phyloP scores from a whole-genome alignment of 2,113 vertebrate genomes.

The Phaethon lepturus region DNA sequence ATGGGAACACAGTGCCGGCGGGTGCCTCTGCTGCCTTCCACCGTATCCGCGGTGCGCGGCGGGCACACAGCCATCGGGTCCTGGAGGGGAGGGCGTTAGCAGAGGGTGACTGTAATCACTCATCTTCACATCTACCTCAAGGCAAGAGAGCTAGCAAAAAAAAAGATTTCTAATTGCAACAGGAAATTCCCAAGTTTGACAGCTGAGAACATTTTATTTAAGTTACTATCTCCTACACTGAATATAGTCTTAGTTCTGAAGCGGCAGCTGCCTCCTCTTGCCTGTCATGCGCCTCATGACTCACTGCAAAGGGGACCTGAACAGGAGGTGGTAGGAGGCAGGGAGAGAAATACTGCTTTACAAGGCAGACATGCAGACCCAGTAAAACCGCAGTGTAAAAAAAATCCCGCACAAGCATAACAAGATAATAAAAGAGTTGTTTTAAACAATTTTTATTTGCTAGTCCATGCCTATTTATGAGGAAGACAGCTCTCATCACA shows the following conservation, averaged over 20 bases:
- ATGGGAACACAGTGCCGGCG: not conserved
- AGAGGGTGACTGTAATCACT: not conserved
- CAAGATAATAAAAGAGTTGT: not conserved
- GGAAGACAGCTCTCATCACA: not conserved
- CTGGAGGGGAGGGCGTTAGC: not conserved
- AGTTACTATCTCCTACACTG: not conserved
- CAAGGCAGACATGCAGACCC: not conserved
- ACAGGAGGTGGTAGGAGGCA: not conserved
- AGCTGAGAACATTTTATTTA: not conserved
- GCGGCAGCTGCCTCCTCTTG: not conserved
- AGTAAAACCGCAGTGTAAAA: not conserved
- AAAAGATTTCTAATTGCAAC: not conserved
- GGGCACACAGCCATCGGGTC: accelerated
- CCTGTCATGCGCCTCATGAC: not conserved
- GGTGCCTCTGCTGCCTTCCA: not conserved
- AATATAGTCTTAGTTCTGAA: not conserved
- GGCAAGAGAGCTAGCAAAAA: not conserved
- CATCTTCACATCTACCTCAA: not conserved
- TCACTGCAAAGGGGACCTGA: not conserved
- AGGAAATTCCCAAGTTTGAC: not conserved
- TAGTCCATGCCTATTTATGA: not conserved
- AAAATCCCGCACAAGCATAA: not conserved
- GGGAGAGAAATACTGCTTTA: not conserved
- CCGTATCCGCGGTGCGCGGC: accelerated
- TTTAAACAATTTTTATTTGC: not conserved